These are phyloP conservation scores for Trichogramma pretiosum DNA, from an alignment of 1,140 invertebrate species.

Conservation along the genomic window DNA sequence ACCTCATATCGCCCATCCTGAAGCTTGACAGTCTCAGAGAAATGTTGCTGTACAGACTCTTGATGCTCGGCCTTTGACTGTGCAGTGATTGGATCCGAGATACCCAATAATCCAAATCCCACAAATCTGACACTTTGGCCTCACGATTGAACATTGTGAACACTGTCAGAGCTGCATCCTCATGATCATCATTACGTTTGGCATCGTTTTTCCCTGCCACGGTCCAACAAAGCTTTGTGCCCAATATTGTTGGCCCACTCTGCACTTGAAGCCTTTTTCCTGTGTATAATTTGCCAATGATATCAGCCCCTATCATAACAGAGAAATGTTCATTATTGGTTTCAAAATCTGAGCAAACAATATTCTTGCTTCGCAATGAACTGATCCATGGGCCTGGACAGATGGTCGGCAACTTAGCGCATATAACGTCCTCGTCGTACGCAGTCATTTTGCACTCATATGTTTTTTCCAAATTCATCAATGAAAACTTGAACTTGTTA, in stretches of 20 bases:
- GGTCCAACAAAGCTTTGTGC: conserved; percentile 32
- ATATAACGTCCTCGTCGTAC: conserved; percentile 17
- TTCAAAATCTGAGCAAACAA: conserved; percentile 21
- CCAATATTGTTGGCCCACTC: conserved; percentile 27
- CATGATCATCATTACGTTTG: neutral
- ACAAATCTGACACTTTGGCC: conserved; percentile 27
- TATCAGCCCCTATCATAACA: conserved; percentile 26
- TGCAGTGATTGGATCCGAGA: conserved; percentile 29
- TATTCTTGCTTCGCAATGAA: conserved; percentile 12
- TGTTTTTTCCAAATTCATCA: conserved; percentile 15
- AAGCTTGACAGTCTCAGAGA: conserved; percentile 22
- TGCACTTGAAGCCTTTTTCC: conserved; percentile 22
- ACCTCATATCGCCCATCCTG: conserved; percentile 27
- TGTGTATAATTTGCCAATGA: conserved; percentile 28
- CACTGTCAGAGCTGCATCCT: neutral
- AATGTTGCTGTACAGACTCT: conserved; percentile 22
- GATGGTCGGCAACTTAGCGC: conserved; percentile 14
- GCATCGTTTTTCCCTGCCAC: conserved; percentile 25
- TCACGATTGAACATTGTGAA: conserved; percentile 17
- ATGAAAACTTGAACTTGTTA: conserved; percentile 11
- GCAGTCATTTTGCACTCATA: conserved; percentile 20
- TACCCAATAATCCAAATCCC: conserved; percentile 35
- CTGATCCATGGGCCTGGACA: conserved; percentile 9
- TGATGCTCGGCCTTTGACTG: conserved; percentile 16
- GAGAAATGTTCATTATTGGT: conserved; percentile 19